phyloP scores from a whole-genome alignment of 1,140 invertebrate genomes.

The Notospermus geniculatus region DNA sequence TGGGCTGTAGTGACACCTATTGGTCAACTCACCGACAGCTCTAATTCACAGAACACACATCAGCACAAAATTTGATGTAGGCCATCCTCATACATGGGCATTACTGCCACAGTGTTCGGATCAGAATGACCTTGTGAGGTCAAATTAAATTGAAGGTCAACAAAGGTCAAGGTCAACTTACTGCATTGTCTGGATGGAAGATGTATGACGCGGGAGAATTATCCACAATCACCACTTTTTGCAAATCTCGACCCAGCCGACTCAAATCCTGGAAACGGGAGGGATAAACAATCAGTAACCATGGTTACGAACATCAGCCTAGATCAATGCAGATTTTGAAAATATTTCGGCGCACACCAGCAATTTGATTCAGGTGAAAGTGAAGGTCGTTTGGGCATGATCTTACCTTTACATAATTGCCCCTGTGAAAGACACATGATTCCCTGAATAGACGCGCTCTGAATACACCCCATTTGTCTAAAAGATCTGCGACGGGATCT shows the following conservation, averaged over 20 bases:
- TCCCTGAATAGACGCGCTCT: constrained; percentile 95
- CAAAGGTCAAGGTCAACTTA: constrained; percentile 63
- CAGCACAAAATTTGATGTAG: too few relatives aligned
- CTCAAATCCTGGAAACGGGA: constrained; percentile 75
- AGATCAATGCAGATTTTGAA: too few relatives aligned
- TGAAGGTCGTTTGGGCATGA: too few relatives aligned
- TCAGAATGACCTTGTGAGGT: neutral
- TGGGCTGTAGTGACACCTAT: too few relatives aligned
- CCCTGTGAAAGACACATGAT: constrained; percentile 98
- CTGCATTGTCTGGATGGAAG: constrained; percentile 99
- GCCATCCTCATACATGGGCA: too few relatives aligned
- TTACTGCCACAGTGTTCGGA: too few relatives aligned
- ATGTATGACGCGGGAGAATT: constrained; percentile 99
- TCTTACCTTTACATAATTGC: constrained; percentile 93
- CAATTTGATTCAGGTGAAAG: too few relatives aligned
- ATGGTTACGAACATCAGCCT: neutral
- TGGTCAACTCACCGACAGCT: too few relatives aligned
- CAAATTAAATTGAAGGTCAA: neutral
- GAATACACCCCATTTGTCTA: constrained; percentile 98
- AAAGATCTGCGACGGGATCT: constrained; percentile 96
- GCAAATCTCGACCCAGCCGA: constrained; percentile 91
- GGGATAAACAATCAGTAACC: neutral
- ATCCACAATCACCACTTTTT: constrained; percentile 97
- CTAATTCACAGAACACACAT: neutral
- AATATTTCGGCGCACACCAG: too few relatives aligned